Evolutionary conservation across 2,113 vertebrate genomes (phyloP), one percentile per base, ranked within the genome.

Genomic region (Todiramphus saurophagus): DNA sequence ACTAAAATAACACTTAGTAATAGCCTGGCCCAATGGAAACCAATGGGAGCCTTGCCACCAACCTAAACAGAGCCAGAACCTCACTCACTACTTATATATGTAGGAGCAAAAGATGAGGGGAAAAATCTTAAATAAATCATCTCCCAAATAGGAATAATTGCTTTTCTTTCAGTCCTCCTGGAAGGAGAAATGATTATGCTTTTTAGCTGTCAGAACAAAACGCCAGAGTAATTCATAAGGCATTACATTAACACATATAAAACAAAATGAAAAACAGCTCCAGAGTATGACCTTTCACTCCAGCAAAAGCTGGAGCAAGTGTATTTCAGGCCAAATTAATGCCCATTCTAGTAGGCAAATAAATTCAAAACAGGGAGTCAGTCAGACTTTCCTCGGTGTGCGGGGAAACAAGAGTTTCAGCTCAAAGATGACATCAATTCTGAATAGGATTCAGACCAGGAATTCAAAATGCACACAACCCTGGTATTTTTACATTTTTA

Each of bases 201-300:
- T 98, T 98, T 98, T 98, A 98, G 97, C 98, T 98, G 98, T 98
- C 98, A 98, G 97, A 95, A 97, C 93, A 97, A 96, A 98, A 97
- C 69, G 16, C 95, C 76, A 80, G 67, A 48, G 96, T 98, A 98
- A 98, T 98, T 98, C 98, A 98, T 98, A 98, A 97, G 96, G 96
- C 97, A 97, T 98, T 98, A 97, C 97, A 98, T 98, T 98, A 98
- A 98, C 97, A 98, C 98, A 95, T 97, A 98, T 98, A 98, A 98
- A 97, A 94, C 93, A 97, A 98, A 98, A 98, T 98, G 96, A 98
- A 97, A 98, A 98, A 97, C 98, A 98, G 98, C 96, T 98, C 96
- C 88, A 86, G 95, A 97, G 94, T 96, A 59, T 94, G 97, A 98
- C 97, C 98, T 98, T 98, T 98, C 96, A 97, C 98, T 98, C 90